Percentiles rank a stretch among this genome's conserved stretches.
Evolutionary conservation across 2,113 vertebrate species (phyloP).

Genomic region (Canis aureus): DNA sequence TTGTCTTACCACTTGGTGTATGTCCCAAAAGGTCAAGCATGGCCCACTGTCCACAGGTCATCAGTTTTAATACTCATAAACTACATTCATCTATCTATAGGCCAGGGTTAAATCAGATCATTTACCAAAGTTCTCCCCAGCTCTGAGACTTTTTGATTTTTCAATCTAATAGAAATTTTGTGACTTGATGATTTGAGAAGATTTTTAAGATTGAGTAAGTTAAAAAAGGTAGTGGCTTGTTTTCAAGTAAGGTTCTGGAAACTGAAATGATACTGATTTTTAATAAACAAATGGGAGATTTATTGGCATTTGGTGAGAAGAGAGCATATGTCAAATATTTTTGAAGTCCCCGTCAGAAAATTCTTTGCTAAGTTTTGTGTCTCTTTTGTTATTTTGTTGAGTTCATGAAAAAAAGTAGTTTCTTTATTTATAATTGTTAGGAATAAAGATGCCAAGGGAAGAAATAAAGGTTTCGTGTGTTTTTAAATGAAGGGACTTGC

Average conservation of each 20-base stretch:
- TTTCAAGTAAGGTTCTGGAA: constrained; percentile 36
- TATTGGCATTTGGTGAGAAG: constrained; percentile 45
- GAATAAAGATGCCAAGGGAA: constrained; percentile 43
- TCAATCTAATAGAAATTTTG: constrained; percentile 36
- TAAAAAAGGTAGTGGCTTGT: constrained; percentile 18
- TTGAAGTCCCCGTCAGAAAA: background rate
- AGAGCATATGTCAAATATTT: background rate
- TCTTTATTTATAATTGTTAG: constrained; percentile 56
- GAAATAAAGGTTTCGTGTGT: constrained; percentile 52
- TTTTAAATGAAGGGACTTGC: constrained; percentile 56
- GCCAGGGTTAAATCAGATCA: background rate
- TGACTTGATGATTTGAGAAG: constrained; percentile 31
- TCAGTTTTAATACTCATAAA: constrained; percentile 43
- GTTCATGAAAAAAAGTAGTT: background rate
- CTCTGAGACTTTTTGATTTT: constrained; percentile 34
- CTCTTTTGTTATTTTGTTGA: constrained; percentile 45
- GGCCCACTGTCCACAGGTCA: background rate
- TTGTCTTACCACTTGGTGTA: background rate
- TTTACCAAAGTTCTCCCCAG: background rate
- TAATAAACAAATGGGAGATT: constrained; percentile 27
- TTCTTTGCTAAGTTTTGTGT: constrained; percentile 8
- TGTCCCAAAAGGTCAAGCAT: background rate
- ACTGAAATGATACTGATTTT: constrained; percentile 37
- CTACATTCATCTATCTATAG: background rate
- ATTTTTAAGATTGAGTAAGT: constrained; percentile 2